phyloP scores from a whole-genome alignment of 2,797 vertebrate genomes.

The Pogoniulus pusillus region DNA sequence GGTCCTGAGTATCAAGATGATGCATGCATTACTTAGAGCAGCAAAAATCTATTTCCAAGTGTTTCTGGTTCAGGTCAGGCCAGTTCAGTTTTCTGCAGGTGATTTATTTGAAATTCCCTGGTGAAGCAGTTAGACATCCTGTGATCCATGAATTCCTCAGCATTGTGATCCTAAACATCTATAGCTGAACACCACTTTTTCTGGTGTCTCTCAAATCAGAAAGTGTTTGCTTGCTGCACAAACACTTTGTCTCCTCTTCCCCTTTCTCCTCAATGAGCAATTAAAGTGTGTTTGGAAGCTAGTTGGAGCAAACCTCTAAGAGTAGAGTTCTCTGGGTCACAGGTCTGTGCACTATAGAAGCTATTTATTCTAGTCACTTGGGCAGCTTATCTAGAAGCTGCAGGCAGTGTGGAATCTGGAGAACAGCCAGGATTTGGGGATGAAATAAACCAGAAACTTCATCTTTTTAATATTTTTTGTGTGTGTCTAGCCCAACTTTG shows the following conservation, averaged over 20 bases:
- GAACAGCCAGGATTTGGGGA: neutral
- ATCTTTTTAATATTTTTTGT: neutral
- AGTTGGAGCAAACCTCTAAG: neutral
- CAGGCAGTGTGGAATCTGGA: neutral
- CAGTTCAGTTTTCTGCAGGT: neutral
- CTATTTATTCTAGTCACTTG: neutral
- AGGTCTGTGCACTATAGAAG: neutral
- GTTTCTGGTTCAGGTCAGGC: neutral
- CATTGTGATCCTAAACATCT: neutral
- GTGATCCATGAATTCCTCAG: neutral
- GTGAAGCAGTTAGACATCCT: neutral
- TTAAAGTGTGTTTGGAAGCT: neutral
- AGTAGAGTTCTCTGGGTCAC: neutral
- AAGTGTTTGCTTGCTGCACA: neutral
- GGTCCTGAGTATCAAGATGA: neutral
- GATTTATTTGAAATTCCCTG: neutral
- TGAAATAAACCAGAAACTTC: neutral
- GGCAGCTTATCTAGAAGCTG: neutral
- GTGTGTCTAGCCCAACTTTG: neutral
- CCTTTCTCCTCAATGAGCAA: neutral
- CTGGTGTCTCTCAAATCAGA: neutral
- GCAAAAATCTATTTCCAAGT: neutral
- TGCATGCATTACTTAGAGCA: neutral
- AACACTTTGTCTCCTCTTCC: neutral
- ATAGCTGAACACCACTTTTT: neutral